Conservation (phyloP, 1,140 invertebrate genomes). For the Maconellicoccus hirsutus region DNA sequence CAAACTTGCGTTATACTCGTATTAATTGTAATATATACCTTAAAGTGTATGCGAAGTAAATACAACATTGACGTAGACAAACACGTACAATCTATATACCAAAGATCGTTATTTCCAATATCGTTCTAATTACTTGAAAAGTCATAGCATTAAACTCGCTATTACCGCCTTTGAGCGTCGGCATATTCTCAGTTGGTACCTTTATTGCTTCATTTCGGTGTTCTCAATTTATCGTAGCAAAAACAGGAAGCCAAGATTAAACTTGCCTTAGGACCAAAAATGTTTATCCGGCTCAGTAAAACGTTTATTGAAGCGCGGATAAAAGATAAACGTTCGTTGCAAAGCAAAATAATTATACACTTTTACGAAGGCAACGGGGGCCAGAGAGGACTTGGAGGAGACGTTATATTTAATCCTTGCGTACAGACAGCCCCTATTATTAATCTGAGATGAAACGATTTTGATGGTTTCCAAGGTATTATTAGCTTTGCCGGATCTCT, state of each 20-base stretch:
- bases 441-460: not conserved
- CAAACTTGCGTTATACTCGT: no score
- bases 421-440: not conserved
- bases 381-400: not conserved
- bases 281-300: slow-evolving; percentile 8
- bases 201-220: not conserved
- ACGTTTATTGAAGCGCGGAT: slow-evolving; percentile 2
- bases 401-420: not conserved
- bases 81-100: no score
- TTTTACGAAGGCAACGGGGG: not conserved
- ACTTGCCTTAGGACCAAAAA: not conserved
- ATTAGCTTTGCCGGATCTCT: not conserved
- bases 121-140: no score
- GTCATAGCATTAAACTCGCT: no score
- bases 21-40: no score
- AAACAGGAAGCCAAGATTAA: not conserved
- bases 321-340: not conserved
- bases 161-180: no score
- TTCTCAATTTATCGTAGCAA: not conserved
- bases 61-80: no score
- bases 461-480: not conserved
- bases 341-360: slow-evolving; percentile 1
- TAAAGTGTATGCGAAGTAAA: no score
- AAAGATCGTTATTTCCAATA: no score
- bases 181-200: not conserved